Evolutionary conservation across 2,113 vertebrate genomes (phyloP).

Genomic region (Anas platyrhynchos): DNA sequence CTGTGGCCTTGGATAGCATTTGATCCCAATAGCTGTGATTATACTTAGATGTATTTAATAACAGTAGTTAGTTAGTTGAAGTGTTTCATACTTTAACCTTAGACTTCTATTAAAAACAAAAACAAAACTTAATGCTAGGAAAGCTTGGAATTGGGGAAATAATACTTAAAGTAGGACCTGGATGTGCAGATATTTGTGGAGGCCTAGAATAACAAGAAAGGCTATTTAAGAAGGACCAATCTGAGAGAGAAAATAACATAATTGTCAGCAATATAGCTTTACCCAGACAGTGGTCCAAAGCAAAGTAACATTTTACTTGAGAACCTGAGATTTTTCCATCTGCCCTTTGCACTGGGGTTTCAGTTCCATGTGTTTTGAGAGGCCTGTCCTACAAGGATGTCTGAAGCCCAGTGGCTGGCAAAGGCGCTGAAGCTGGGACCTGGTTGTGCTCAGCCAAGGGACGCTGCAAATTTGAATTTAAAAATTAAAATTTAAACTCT

Average conservation of each 20-base stretch:
- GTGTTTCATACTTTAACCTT: not conserved
- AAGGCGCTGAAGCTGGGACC: not conserved
- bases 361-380: not conserved
- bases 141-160: not conserved
- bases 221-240: not conserved
- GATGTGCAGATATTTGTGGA: not conserved
- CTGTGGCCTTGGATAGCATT: not conserved
- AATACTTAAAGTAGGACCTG: not conserved
- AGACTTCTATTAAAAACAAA: not conserved
- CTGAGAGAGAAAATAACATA: not conserved
- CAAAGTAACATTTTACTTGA: not conserved
- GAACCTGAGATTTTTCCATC: not conserved
- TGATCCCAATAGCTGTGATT: not conserved
- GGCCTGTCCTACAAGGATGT: accelerated
- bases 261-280: not conserved
- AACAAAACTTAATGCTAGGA: not conserved
- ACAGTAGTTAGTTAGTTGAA: not conserved
- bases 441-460: not conserved
- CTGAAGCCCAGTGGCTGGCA: not conserved
- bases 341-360: not conserved
- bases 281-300: accelerated
- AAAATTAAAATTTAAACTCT: not conserved
- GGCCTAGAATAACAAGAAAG: not conserved
- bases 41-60: too few species aligned
- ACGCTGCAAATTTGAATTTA: accelerated